Base-by-base conservation (phyloP, 2,888 invertebrate species). In the Dryococelus australis region DNA sequence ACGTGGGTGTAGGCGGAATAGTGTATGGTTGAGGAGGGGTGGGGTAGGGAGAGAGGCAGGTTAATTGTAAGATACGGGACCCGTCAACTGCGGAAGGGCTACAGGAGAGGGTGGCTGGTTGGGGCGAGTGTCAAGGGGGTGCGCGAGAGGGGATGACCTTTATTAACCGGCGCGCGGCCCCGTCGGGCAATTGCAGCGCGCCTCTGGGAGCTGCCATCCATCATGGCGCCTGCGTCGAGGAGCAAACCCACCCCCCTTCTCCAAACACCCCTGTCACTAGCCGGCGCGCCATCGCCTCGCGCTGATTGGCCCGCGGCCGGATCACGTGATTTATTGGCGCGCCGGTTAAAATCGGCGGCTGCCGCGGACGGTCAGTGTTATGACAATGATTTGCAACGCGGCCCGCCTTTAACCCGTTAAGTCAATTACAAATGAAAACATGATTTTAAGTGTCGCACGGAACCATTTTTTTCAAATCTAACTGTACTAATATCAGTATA, bases 291-390 rank as follows among this genome's bases (percentile, higher is more conserved):
- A 24, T 20, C 65, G 6, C 20, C 65, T 8, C 20, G 65, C 65
- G 65, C n/a, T 65, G 65, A 65, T 65, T 65, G 65, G 65, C 1
- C 65, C 65, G 65, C 65, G 65, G 65, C 65, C 8, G 65, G n/a
- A 65, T 65, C 65, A 65, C 65, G 65, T 65, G 65, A 65, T 65
- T 65, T n/a, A n/a, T 65, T 24, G 65, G 65, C 65, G 65, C 65
- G 65, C 20, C 65, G 65, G 65, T 65, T 65, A 8, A 65, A 65
- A 65, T 65, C 65, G n/a, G 65, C 65, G 24, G 20, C 13, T 24
- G 24, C 51, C 51, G 8, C 13, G 65, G 65, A n/a, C 65, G 65
- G 65, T 1, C 8, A 65, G n/a, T 51, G 20, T 24, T 8, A 65
- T 35, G 47, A 16, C 65, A n/a, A 24, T 65, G 65, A 65, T 65